Conservation (phyloP, 2,113 vertebrate species). For the Dicerorhinus sumatrensis region DNA sequence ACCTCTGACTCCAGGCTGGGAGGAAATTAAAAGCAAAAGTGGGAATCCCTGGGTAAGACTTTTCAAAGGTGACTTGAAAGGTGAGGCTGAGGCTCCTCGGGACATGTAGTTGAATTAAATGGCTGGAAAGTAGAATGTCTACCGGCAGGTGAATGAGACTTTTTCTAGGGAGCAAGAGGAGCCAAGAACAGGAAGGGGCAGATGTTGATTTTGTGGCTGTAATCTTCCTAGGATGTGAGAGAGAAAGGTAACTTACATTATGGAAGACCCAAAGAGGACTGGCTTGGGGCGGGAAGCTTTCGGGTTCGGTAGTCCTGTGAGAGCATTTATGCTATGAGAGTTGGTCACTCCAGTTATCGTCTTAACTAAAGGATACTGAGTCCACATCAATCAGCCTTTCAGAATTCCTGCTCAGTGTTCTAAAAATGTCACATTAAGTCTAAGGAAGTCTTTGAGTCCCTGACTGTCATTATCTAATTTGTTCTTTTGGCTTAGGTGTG, state of each 20-base stretch:
- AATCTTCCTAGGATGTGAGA: not conserved
- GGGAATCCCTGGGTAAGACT: not conserved
- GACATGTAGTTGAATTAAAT: not conserved
- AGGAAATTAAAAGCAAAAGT: not conserved
- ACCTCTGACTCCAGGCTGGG: not conserved
- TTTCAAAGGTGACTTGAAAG: not conserved
- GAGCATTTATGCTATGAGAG: not conserved
- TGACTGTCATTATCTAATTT: not conserved
- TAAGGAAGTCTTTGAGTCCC: not conserved
- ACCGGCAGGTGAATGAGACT: not conserved
- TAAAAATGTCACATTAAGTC: not conserved
- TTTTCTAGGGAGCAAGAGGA: not conserved
- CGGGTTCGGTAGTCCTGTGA: rapidly evolving
- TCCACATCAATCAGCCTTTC: not conserved
- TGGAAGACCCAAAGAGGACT: not conserved
- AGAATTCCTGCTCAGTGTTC: not conserved
- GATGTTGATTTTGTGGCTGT: not conserved
- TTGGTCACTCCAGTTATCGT: not conserved
- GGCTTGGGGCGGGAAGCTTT: not conserved
- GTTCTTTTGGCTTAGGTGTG: not conserved
- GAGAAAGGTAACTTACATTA: not conserved
- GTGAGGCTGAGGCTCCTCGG: not conserved
- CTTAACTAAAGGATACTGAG: not conserved
- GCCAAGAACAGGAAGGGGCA: not conserved
- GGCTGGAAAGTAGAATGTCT: not conserved